Base-by-base conservation (phyloP, 2,888 invertebrate genomes). In the Himalopsyche japonica region DNA sequence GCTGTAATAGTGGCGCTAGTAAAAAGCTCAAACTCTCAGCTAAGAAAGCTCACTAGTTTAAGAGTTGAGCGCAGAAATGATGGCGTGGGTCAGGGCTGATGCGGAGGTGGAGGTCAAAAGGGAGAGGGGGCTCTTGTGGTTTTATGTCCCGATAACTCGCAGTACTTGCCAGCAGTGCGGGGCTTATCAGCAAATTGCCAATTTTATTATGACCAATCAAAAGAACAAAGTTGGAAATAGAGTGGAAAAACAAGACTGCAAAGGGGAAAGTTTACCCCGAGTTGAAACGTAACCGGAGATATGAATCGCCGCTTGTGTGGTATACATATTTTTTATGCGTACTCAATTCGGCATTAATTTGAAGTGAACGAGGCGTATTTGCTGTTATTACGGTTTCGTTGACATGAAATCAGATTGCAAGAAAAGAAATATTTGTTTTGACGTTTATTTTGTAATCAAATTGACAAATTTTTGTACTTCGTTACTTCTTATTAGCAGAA, bases 171-270 rank as follows among this genome's bases (percentile, higher is more conserved):
- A 70, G 49, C 79, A 57, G 82, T 57, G 83, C 81, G 57, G 49
- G 82, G 78, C 85, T 87, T 87, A 87, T 87, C 86, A 86, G 86
- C 82, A 76, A 84, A 84, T 85, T 80, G 85, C 83, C 86, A 85
- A 87, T 87, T 87, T 87, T 86, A 87, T 87, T 87, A 87, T 85
- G 85, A 85, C 86, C 84, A 86, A 86, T 86, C 85, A 86, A 86
- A 86, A 86, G 86, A 86, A 86, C 84, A 86, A 86, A 86, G 84
- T 86, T 85, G 83, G 81, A 80, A 84, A 79, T 77, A 32, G 85
- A 84, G 83, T 79, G 84, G 83, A 81, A 82, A 84, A 86, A 85
- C 85, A 87, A 86, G 84, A 84, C 82, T 82, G 64, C 15, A 80
- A 86, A 82, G 81, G 84, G 80, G 43, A 82, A 86, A 86, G 80